Percentiles rank a stretch among this genome's conserved stretches.
Evolutionary conservation across 2,113 vertebrate species (phyloP).

Genomic region (Chitala chitala): DNA sequence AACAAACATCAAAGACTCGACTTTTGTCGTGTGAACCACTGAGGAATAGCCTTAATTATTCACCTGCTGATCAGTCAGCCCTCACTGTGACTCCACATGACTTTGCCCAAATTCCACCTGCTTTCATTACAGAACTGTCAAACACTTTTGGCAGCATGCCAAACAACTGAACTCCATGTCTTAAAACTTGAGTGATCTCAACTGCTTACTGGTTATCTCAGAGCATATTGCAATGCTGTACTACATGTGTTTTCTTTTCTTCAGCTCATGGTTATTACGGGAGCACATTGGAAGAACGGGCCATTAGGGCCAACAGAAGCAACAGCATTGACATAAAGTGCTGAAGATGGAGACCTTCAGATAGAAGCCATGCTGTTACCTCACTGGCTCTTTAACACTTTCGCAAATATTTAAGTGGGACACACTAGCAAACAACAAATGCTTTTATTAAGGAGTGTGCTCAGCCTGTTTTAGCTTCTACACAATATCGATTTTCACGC

Average conservation of each 20-base stretch:
- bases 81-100: background rate
- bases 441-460: too few relatives aligned
- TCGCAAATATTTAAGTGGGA: too few relatives aligned
- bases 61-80: background rate
- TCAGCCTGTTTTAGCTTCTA: background rate
- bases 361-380: background rate
- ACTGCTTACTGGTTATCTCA: background rate
- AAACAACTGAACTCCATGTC: background rate
- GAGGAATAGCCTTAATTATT: constrained; percentile 30
- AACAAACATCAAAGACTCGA: constrained; percentile 19
- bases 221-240: background rate
- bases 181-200: background rate
- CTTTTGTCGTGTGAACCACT: constrained; percentile 30
- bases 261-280: too few relatives aligned
- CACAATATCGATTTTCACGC: background rate
- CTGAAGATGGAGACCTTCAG: too few relatives aligned
- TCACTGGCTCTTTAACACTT: too few relatives aligned
- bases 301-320: background rate
- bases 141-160: background rate
- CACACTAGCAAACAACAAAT: too few relatives aligned
- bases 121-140: background rate
- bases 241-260: background rate
- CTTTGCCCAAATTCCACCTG: constrained; percentile 1
- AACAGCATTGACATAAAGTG: background rate
- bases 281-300: too few relatives aligned